These are phyloP conservation scores for Aurelia aurita DNA, from an alignment of 30 jellyfish, hydroid and myxozoan genomes.

Conservation along the genomic window DNA sequence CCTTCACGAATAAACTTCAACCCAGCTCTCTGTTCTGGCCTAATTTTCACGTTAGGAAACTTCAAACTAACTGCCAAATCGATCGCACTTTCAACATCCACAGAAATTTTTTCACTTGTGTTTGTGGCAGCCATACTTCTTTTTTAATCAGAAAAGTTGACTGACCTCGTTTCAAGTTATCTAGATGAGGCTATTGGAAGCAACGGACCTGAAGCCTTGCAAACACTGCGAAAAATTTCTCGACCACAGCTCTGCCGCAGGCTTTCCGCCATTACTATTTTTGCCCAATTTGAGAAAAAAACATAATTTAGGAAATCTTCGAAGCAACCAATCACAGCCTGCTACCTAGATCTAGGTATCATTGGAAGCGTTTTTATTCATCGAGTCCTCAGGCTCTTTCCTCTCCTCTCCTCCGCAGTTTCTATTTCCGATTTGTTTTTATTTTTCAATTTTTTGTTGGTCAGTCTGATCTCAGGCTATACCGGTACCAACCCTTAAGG, in stretches of 20 bases:
- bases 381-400: too few relatives aligned
- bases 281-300: too few relatives aligned
- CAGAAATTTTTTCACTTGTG: neutral
- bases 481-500: too few relatives aligned
- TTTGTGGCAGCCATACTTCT: neutral
- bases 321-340: too few relatives aligned
- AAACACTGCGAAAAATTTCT: neutral
- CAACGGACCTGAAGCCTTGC: neutral
- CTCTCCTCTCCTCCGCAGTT: too few relatives aligned
- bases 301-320: too few relatives aligned
- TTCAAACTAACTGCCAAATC: neutral
- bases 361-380: too few relatives aligned
- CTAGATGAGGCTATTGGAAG: neutral
- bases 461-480: too few relatives aligned
- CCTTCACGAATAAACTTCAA: neutral
- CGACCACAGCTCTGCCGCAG: neutral
- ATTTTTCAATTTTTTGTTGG: too few relatives aligned
- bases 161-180: neutral
- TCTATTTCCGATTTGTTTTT: too few relatives aligned
- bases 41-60: neutral
- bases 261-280: too few relatives aligned
- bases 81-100: constrained; percentile 1
- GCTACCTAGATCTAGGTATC: too few relatives aligned
- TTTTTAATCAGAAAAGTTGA: neutral
- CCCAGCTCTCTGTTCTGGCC: constrained; percentile 5